Base-by-base conservation (phyloP, 2,113 vertebrate species). In the Tonatia bakeri region DNA sequence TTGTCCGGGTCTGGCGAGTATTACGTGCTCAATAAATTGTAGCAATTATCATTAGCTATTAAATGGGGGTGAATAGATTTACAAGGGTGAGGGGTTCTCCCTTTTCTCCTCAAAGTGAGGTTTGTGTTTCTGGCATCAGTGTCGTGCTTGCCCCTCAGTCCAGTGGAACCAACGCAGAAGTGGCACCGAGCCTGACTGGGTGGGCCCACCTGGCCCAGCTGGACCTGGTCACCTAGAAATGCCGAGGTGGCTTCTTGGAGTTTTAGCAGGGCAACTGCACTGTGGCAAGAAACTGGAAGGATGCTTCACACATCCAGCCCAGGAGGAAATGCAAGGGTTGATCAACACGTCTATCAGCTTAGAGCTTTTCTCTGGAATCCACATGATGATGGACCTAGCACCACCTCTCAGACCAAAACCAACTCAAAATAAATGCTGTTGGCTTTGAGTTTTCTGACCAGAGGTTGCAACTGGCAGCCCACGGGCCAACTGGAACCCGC, bases 361-460 rank as follows among this genome's bases (percentile, higher is more conserved):
- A 31, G 83, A 81, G 10, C 8, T 75, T 43, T 14, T 59, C 45
- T 83, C 75, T 52, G 65, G 82, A 64, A 50, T 31, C 59, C 54
- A 14, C 17, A 1, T 59, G 28, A 31, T 50, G 0, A 1, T 26
- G 54, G 36, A 36, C 64, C 1, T 1, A 15, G 56, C n/a, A 5
- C 50, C 12, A 0, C 12, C 38, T 76, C 89, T 85, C 31, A 82
- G 81, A 45, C 67, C 40, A 33, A 38, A 0, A 43, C 59, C 69
- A 22, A 5, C 40, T 76, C 52, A 54, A 72, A 94, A 86, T 50
- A 77, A 92, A 86, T 38, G 70, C 94, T 33, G 14, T 19, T 69
- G 80, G 40, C 72, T 43, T 64, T 83, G 90, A 81, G 45, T 4
- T 9, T 87, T 84, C 73, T 87, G 16, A 79, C 65, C 52, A 56